Percentiles rank a stretch among this genome's conserved stretches.
Evolutionary conservation across 2,113 vertebrate species (phyloP).

Genomic region (Spermophilus dauricus): DNA sequence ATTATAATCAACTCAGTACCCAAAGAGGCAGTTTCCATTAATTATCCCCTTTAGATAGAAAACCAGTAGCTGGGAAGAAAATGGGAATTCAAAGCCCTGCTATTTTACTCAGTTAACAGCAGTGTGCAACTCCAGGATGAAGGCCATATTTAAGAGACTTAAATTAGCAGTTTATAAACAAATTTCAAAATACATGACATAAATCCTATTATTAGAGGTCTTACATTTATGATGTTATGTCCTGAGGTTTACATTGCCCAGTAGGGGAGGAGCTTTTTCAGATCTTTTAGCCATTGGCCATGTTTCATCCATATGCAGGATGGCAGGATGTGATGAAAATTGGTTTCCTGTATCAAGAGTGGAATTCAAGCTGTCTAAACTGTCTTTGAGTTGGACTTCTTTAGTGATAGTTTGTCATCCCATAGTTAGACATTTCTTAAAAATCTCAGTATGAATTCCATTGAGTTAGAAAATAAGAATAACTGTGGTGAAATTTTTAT

Average conservation of each 20-base stretch:
- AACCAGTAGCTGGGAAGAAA: slow-evolving; percentile 54
- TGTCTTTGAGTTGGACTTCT: not conserved
- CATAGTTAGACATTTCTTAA: not conserved
- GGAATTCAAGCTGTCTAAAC: slow-evolving; percentile 23
- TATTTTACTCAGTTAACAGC: slow-evolving; percentile 32
- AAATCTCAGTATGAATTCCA: not conserved
- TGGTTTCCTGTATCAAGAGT: not conserved
- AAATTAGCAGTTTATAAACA: slow-evolving; percentile 1
- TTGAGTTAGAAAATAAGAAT: slow-evolving; percentile 53
- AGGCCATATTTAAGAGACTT: slow-evolving; percentile 32
- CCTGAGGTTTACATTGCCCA: not conserved
- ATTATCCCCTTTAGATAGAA: slow-evolving; percentile 53
- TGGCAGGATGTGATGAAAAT: not conserved
- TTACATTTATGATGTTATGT: not conserved
- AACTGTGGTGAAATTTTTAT: not conserved
- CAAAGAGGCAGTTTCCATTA: slow-evolving; percentile 52
- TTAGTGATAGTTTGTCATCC: not conserved
- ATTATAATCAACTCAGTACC: slow-evolving; percentile 57
- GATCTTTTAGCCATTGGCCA: not conserved
- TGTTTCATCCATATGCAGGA: slow-evolving; percentile 22
- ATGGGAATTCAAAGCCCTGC: slow-evolving; percentile 35
- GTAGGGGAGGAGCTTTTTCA: slow-evolving; percentile 3
- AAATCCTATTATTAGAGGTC: not conserved
- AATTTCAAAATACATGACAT: not conserved
- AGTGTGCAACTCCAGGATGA: not conserved